Evolutionary conservation across 2,888 invertebrate genomes (phyloP), one percentile per base, ranked within the genome.

Genomic region (Cotesia congregata): DNA sequence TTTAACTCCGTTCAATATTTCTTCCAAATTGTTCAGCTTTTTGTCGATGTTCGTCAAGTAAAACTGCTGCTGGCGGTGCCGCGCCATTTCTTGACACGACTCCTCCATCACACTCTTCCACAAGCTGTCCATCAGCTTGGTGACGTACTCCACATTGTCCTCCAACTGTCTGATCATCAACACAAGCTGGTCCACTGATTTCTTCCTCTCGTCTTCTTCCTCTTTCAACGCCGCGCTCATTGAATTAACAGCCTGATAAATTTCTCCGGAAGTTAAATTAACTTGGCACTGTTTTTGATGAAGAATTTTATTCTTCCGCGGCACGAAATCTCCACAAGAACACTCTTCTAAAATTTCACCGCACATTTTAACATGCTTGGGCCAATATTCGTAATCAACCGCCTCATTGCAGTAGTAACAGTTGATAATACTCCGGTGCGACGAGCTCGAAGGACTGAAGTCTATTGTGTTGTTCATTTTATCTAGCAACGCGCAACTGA

Each of bases 321-420:
- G 93, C 39, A 94, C 91, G 90, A 94, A 95, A 2, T 93, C 92
- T 0, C 94, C 93, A 82, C 95, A 95, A 69, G 93, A 92, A 75
- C 95, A 95, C 84, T 94, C 93, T 85, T 94, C 93, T 82, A 95
- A 87, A 7, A 95, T 94, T 77, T 93, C 93, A 12, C 94, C 93
- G 80, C 95, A 95, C 81, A 93, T 92, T 77, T 93, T 92, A 77
- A 94, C 87, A 82, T 95, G 95, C 74, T 92, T 92, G 93, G 82
- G 41, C 6, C 86, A 74, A 50, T 84, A 83, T 74, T 78, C 82
- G 6, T 85, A 85, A 1, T 84, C 84, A 59, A 88, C 71, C 17
- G 83, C 75, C n/a, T 86, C 85, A 50, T 85, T 85, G 78, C 89
- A 89, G 74, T 88, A 89, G 71, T 89, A 89, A 75, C 89, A 89